phyloP scores from a whole-genome alignment of 2,888 invertebrate species.

The Linyphia triangularis region DNA sequence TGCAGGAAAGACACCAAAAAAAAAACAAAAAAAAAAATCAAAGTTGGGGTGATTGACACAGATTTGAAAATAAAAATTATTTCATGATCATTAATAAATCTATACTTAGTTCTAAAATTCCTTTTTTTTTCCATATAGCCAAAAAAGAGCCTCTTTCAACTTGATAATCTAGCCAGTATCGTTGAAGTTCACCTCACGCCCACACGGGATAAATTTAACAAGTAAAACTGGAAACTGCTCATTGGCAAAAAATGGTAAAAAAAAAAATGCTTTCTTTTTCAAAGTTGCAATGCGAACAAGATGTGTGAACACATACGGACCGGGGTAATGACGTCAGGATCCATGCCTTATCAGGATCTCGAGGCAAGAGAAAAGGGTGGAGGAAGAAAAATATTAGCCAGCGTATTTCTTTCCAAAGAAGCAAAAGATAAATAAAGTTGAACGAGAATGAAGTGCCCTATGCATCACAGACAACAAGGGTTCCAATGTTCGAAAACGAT shows the following conservation, averaged over 20 bases:
- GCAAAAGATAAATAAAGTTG: constrained; percentile 29
- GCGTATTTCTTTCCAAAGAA: neutral
- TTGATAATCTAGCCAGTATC: too few species aligned
- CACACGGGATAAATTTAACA: neutral
- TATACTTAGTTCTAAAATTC: too few species aligned
- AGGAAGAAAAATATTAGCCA: neutral
- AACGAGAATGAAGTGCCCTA: constrained; percentile 1
- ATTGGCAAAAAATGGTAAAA: too few species aligned
- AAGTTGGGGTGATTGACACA: too few species aligned
- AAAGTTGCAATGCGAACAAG: neutral
- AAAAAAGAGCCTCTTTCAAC: too few species aligned
- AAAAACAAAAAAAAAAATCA: too few species aligned
- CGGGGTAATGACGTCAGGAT: constrained; percentile 12
- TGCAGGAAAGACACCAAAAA: too few species aligned
- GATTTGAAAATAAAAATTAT: too few species aligned
- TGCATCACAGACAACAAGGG: constrained; percentile 27
- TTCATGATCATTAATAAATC: too few species aligned
- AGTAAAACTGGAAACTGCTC: neutral
- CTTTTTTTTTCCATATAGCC: too few species aligned
- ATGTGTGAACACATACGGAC: neutral
- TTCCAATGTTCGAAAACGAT: constrained; percentile 15
- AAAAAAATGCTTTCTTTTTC: neutral
- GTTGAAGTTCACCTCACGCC: neutral
- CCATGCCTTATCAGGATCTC: neutral
- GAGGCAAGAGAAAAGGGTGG: neutral